These are phyloP conservation scores for Aphodius sticticus DNA, from an alignment of 2,888 invertebrate species.

Conservation along the genomic window DNA sequence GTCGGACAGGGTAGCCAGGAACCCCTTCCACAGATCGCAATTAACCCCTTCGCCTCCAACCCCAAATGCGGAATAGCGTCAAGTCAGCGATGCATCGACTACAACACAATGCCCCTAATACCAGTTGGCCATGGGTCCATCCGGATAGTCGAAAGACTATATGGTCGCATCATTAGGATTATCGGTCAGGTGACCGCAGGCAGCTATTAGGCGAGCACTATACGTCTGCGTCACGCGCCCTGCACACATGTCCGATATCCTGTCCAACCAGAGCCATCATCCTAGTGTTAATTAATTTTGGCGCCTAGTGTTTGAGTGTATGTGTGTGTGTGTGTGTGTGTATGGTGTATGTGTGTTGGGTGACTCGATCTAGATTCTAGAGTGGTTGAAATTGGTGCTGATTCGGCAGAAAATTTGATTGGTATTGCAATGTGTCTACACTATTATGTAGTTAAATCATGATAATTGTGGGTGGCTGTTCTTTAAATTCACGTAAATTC, in stretches of 20 bases:
- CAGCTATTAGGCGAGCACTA: conserved; percentile 16
- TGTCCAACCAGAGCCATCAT: conserved; percentile 14
- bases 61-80: neutral
- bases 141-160: neutral
- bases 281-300: neutral
- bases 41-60: neutral
- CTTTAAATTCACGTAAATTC: too few relatives aligned
- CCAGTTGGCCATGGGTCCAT: neutral
- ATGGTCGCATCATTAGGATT: conserved; percentile 17
- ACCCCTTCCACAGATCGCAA: neutral
- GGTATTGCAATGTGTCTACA: too few relatives aligned
- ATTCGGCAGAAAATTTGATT: too few relatives aligned
- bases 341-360: too few relatives aligned
- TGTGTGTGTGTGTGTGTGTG: too few relatives aligned
- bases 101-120: conserved; percentile 10
- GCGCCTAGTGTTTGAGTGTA: too few relatives aligned
- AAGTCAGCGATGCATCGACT: conserved; percentile 17
- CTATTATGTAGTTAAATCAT: too few relatives aligned
- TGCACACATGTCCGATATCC: conserved; percentile 19
- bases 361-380: too few relatives aligned
- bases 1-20: neutral
- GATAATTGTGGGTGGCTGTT: too few relatives aligned
- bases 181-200: conserved; percentile 21
- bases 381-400: too few relatives aligned
- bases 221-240: conserved; percentile 12